Percentiles rank a stretch among this genome's conserved stretches.
These are phyloP conservation scores for Leptodactylus fuscus DNA, from an alignment of 2,113 vertebrate genomes.

Conservation along the genomic window DNA sequence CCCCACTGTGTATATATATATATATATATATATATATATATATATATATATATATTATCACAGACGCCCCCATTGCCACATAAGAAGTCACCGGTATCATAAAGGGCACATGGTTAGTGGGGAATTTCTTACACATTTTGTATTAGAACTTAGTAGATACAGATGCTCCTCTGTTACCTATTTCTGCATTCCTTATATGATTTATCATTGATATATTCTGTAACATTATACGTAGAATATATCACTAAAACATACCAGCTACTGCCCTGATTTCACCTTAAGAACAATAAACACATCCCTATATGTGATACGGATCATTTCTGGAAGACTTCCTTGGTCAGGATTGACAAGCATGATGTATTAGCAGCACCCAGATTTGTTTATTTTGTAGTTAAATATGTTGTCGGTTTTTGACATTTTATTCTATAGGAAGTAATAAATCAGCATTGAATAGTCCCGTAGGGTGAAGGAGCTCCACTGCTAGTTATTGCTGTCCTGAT, in stretches of 20 bases:
- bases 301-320: neutral
- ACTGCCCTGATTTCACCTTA: neutral
- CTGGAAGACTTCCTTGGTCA: neutral
- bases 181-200: neutral
- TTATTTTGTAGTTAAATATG: conserved; percentile 30
- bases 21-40: no score
- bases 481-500: conserved; percentile 35
- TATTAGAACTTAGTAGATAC: neutral
- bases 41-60: no score
- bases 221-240: neutral
- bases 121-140: neutral
- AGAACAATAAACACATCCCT: neutral
- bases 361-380: conserved; percentile 9
- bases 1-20: no score
- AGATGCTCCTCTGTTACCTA: neutral
- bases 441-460: conserved; percentile 14
- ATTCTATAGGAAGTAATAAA: conserved; percentile 27
- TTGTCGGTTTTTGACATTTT: conserved; percentile 22
- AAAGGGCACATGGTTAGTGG: neutral
- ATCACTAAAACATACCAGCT: neutral
- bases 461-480: neutral
- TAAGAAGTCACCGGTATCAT: neutral
- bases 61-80: no score
- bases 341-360: conserved; percentile 7
- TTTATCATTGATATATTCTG: neutral